These are phyloP conservation scores for Brachynemurus nebulosus DNA, from an alignment of 2,888 invertebrate genomes.

Conservation along the genomic window DNA sequence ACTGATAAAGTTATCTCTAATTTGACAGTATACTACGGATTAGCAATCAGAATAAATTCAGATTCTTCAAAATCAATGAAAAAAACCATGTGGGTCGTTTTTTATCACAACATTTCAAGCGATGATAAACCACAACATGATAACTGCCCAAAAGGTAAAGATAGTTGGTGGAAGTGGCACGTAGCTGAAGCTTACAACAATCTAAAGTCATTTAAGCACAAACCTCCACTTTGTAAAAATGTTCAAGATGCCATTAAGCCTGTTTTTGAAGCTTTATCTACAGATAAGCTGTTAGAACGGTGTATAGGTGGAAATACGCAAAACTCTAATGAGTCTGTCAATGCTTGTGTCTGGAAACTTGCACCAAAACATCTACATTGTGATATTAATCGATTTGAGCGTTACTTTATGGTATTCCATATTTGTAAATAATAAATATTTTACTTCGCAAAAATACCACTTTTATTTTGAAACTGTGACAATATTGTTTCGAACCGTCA, in stretches of 20 bases:
- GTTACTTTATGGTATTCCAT: too few relatives aligned
- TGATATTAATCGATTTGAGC: too few relatives aligned
- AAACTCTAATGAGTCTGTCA: conserved; percentile 24
- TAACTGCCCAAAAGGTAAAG: conserved; percentile 13
- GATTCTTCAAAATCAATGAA: conserved; percentile 18
- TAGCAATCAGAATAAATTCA: conserved; percentile 18
- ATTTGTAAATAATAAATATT: too few relatives aligned
- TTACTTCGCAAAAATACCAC: too few relatives aligned
- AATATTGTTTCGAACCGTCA: too few relatives aligned
- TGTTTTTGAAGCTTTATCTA: conserved; percentile 23
- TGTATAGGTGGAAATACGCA: conserved; percentile 24
- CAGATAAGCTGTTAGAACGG: conserved; percentile 20
- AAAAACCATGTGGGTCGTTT: conserved; percentile 14
- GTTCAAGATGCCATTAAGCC: conserved; percentile 19
- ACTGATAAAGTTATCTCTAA: conserved; percentile 19
- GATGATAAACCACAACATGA: conserved; percentile 13
- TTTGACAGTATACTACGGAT: conserved; percentile 20
- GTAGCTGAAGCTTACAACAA: conserved; percentile 7
- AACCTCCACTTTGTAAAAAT: conserved; percentile 14
- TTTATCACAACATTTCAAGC: conserved; percentile 11
- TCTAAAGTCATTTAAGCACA: conserved; percentile 15
- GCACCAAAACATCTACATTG: conserved; percentile 16
- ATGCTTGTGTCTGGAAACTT: conserved; percentile 23
- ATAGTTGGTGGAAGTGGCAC: conserved; percentile 17
- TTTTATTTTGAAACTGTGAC: too few relatives aligned